Evolutionary conservation across 2,113 vertebrate genomes (phyloP).

Genomic region (Paramormyrops kingsleyae): DNA sequence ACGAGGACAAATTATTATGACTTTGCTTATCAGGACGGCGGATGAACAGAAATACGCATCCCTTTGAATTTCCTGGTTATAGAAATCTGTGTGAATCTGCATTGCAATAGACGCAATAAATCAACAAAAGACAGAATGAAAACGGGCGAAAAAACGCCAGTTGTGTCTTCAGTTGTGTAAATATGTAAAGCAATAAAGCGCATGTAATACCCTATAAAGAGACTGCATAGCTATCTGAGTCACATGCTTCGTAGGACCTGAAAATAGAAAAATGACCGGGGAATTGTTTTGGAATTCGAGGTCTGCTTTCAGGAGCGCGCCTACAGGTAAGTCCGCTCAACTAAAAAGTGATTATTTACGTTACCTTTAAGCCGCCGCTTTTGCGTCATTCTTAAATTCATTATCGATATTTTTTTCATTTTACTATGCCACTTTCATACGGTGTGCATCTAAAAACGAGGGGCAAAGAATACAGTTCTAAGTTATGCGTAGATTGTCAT

Average conservation of each 20-base stretch:
- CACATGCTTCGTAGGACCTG: constrained; percentile 11
- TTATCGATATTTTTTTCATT: not conserved
- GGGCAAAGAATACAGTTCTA: not conserved
- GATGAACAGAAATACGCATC: not conserved
- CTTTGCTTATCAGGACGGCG: not conserved
- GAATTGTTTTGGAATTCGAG: constrained; percentile 18
- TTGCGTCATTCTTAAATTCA: not conserved
- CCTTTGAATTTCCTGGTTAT: not conserved
- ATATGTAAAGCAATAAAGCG: not conserved
- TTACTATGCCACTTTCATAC: not conserved
- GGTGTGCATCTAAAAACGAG: not conserved
- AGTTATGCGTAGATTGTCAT: not conserved
- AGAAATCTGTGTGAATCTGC: constrained; percentile 6
- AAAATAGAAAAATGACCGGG: not conserved
- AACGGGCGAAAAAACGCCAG: not conserved
- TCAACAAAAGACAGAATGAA: not conserved
- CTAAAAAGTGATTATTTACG: constrained; percentile 6
- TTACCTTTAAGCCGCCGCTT: not conserved
- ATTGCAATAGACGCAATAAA: not conserved
- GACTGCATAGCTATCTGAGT: not conserved
- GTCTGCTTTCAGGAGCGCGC: constrained; percentile 6
- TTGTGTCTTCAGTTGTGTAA: not conserved
- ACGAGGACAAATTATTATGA: not conserved
- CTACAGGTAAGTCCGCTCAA: constrained; percentile 15
- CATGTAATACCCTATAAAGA: not conserved